Base-by-base conservation (phyloP, 1,140 invertebrate genomes). In the Archivesica marissinica region DNA sequence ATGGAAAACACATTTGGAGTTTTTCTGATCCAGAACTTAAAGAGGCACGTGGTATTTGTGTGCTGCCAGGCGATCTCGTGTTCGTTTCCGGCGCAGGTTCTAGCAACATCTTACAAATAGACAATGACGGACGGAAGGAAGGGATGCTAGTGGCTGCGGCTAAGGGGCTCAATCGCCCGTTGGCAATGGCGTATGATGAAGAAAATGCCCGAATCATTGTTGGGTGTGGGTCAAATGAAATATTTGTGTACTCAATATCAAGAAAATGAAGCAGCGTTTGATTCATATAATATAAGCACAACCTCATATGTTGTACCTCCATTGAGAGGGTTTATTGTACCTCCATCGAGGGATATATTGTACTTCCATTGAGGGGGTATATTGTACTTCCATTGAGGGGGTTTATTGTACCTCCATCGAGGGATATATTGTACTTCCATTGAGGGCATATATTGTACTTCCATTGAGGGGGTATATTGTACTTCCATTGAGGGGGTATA, bases 11-110 rank as follows among this genome's bases (percentile, higher is more conserved):
- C 9, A n/a, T 59, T 3, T 59, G 54, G 54, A 28, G 25, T 28
- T 59, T 59, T 59, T 28, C n/a, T 59, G 54, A 59, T 59, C 54
- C 54, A 28, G 54, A 59, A n/a, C 54, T 59, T 28, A 59, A 59
- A 28, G 54, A 59, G n/a, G 54, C 54, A 28, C 54, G 54, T 4
- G 54, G 54, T 59, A 59, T 59, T 28, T 59, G 54, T 59, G 54
- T 59, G 25, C n/a, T 59, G 54, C 54, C 54, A 2, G 54, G 54
- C 9, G 54, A 59, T 59, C 54, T 59, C 54, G 54, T 59, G 54
- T 59, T 59, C n/a, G 54, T 59, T 28, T 28, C 23, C 23, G 54
- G 54, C 3, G 54, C 54, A 59, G 33, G 54, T 15, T 59, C 54
- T 3, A 59, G 25, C 25, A 59, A 59, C 25, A 59, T 59, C 25